Conservation (phyloP, 1,140 invertebrate species). For the Cyclargus thomasi region DNA sequence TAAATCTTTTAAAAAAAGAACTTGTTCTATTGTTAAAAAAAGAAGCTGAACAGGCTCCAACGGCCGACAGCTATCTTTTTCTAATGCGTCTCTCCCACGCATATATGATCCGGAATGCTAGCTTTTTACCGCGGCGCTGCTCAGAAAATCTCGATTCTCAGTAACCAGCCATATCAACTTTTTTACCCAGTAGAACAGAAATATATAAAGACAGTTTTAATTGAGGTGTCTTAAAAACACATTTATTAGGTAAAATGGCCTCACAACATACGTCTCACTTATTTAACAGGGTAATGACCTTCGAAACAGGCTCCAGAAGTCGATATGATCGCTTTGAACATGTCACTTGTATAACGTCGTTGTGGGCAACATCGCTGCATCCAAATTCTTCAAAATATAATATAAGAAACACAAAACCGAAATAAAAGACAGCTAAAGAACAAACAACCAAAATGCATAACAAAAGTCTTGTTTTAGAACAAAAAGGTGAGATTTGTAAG, state of each 20-base stretch:
- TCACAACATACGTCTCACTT: not conserved
- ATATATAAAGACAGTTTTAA: not conserved
- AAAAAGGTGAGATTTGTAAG: not conserved
- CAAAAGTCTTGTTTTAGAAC: no score
- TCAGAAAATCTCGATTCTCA: slow-evolving; percentile 6
- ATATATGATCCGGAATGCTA: slow-evolving; percentile 12
- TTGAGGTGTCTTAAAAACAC: not conserved
- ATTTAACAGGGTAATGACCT: slow-evolving; percentile 13
- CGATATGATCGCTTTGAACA: slow-evolving; percentile 9
- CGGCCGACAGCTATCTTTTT: slow-evolving; percentile 22
- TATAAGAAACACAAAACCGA: no score
- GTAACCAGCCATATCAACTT: not conserved
- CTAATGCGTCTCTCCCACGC: slow-evolving; percentile 27
- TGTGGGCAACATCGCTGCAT: not conserved
- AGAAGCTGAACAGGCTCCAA: slow-evolving; percentile 26
- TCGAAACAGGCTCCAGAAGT: slow-evolving; percentile 8
- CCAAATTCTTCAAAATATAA: no score
- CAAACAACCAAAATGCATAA: no score
- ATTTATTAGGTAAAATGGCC: slow-evolving; percentile 2
- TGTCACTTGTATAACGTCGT: slow-evolving; percentile 4
- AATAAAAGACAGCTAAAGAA: no score
- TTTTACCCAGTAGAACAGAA: not conserved
- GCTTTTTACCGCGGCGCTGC: slow-evolving; percentile 8
- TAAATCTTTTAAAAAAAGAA: slow-evolving; percentile 24
- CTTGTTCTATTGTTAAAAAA: slow-evolving; percentile 28